Percentiles rank a stretch among this genome's conserved stretches.
phyloP scores from a whole-genome alignment of 2,113 vertebrate species.

The Deroptyus accipitrinus region DNA sequence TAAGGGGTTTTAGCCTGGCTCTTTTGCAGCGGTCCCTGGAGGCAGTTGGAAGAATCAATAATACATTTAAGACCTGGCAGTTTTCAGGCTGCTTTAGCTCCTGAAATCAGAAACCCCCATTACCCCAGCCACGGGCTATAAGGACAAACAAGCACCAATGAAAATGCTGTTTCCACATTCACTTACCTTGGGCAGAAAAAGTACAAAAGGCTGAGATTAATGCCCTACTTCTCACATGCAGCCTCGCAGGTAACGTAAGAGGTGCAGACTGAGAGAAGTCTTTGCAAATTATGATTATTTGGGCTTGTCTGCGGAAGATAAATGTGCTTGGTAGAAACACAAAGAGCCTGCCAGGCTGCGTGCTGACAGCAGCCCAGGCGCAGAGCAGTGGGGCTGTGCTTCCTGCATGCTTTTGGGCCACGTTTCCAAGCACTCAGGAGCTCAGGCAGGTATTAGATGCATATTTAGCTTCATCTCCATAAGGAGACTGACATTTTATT shows the following conservation, averaged over 20 bases:
- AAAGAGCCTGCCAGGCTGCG: background rate
- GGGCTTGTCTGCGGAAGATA: background rate
- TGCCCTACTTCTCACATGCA: background rate
- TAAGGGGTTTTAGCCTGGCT: constrained; percentile 54
- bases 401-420: background rate
- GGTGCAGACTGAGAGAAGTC: background rate
- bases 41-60: constrained; percentile 54
- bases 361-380: background rate
- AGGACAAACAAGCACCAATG: background rate
- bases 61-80: constrained; percentile 45
- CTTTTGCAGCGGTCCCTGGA: constrained; percentile 34
- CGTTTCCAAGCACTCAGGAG: background rate
- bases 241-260: background rate
- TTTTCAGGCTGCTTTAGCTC: constrained; percentile 41
- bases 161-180: background rate
- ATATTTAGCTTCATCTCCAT: background rate
- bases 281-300: background rate
- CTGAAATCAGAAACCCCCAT: background rate
- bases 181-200: background rate
- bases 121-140: background rate
- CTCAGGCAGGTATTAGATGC: background rate
- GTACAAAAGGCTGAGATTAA: background rate
- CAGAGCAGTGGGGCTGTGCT: background rate
- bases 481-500: background rate
- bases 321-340: background rate